Evolutionary conservation across 2,113 vertebrate genomes (phyloP).

Genomic region (Ursus arctos): DNA sequence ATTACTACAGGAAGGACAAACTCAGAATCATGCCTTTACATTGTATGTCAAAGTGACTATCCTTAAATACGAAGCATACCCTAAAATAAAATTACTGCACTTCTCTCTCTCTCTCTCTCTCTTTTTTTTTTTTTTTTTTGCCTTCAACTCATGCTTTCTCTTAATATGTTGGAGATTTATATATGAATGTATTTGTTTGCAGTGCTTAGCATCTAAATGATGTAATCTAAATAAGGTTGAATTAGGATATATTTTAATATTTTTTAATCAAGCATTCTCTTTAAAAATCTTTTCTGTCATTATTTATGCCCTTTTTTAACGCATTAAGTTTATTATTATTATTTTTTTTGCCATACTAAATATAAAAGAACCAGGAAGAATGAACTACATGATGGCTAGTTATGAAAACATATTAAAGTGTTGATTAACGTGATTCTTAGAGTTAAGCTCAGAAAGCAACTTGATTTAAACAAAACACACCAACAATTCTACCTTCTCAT

Average conservation of each 20-base stretch:
- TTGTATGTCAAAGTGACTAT: background rate
- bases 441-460: conserved; percentile 19
- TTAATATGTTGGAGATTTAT: background rate
- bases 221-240: conserved; percentile 13
- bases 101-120: background rate
- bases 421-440: conserved; percentile 7
- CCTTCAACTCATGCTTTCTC: background rate
- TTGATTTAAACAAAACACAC: conserved; percentile 33
- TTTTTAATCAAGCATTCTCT: background rate
- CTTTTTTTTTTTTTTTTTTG: background rate
- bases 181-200: background rate
- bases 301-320: conserved; percentile 25
- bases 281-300: conserved; percentile 16
- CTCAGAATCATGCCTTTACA: background rate
- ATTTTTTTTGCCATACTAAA: background rate
- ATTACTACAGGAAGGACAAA: background rate
- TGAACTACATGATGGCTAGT: background rate
- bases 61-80: background rate
- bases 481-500: background rate
- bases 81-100: background rate
- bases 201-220: background rate
- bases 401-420: conserved; percentile 15
- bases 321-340: background rate
- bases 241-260: background rate
- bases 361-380: background rate